Conservation (phyloP, 2,797 vertebrate species). For the Prunella strophiata region DNA sequence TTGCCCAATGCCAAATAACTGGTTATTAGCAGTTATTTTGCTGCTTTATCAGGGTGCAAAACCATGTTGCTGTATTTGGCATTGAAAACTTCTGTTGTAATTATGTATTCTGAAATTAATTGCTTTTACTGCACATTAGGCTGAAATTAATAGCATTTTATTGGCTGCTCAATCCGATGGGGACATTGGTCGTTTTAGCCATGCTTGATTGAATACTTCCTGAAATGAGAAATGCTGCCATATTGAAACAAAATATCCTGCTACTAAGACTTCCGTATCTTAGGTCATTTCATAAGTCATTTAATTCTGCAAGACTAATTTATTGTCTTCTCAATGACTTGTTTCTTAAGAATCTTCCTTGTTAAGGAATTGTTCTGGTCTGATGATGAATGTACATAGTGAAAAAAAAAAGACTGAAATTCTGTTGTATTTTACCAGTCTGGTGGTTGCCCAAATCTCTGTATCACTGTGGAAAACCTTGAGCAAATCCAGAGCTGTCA, state of each 20-base stretch:
- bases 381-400: not conserved
- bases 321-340: not conserved
- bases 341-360: not conserved
- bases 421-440: not conserved
- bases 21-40: not conserved
- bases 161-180: not conserved
- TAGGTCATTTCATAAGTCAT: not conserved
- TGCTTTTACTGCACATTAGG: not conserved
- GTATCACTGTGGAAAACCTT: not conserved
- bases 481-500: not conserved
- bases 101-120: not conserved
- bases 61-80: not conserved
- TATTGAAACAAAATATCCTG: not conserved
- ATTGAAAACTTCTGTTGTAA: not conserved
- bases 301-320: not conserved
- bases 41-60: not conserved
- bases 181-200: not conserved
- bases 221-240: not conserved
- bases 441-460: not conserved
- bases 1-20: not conserved
- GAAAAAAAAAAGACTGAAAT: not conserved
- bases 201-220: not conserved
- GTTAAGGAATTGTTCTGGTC: not conserved
- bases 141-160: not conserved
- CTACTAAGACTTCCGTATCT: not conserved